Base-by-base conservation (phyloP, 2,113 vertebrate species). In the Paramormyrops kingsleyae region DNA sequence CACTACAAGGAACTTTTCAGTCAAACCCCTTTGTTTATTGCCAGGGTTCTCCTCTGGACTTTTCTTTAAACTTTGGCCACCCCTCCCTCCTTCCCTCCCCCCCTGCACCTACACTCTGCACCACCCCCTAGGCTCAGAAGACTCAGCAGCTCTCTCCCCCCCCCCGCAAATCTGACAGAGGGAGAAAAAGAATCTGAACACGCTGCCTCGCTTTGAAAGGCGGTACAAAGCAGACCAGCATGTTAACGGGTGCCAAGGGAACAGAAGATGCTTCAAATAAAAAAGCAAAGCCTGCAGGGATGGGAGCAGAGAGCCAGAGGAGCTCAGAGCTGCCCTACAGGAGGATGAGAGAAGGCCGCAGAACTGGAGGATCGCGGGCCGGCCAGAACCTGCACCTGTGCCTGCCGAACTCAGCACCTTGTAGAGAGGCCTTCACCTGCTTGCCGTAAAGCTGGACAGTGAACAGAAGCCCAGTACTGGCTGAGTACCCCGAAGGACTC, bases 1-100 rank as follows among this genome's bases (percentile, higher is more conserved):
- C 62, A 46, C 19, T 44, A 47, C 39, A 39, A 47, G 80, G 80
- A 47, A 47, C 35, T n/a, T 46, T 84, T 84, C 39, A 47, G 39
- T 86, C n/a, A 86, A 52, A 50, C 39, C 84, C n/a, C 24, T 86
- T 31, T 86, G 84, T 86, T 52, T 86, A 86, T 52, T 47, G n/a
- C 84, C 27, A 5, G 46, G n/a, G 21, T 47, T 85, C 19, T 21
- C 21, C 83, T 85, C 13, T 44, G 24, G 42, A 59, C 24, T n/a
- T 85, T 85, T 85, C 44, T 47, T 44, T n/a, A 85, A 46, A 46
- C 39, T 50, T 46, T 27, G 27, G 35, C 46, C 27, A 19, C 17
- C 19, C 35, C 56, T 59, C 56, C 53, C 1, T 56, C 52, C 47
- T 83, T 91, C 35, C 46, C 39, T 21, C 13, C 42, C 84, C 5